Conservation (phyloP, 2,113 vertebrate species). For the Alligator mississippiensis region DNA sequence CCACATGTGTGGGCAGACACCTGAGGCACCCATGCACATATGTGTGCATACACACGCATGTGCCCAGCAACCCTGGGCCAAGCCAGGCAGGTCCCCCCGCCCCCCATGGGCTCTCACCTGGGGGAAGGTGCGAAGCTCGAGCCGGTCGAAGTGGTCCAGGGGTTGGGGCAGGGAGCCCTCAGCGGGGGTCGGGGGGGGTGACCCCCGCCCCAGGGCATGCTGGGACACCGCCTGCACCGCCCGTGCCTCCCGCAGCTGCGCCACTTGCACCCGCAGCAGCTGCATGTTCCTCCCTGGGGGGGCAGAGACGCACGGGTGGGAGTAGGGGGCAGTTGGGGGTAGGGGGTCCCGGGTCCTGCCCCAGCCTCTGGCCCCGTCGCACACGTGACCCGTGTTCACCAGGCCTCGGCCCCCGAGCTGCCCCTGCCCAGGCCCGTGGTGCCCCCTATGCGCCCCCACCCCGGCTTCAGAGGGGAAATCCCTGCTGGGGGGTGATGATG, state of each 20-base stretch:
- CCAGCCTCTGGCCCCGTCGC: no score
- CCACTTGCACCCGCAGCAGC: constrained; percentile 64
- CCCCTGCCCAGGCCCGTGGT: neutral
- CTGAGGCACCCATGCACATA: no score
- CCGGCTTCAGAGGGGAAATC: no score
- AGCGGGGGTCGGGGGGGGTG: neutral
- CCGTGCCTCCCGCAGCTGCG: no score
- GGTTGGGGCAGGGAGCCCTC: constrained; percentile 74
- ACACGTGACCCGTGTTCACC: neutral
- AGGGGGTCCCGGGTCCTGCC: neutral
- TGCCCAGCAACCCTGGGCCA: no score
- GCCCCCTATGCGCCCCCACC: neutral
- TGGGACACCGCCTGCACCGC: no score
- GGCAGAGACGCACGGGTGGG: neutral
- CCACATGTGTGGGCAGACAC: no score
- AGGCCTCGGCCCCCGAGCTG: neutral
- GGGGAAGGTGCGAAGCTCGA: constrained; percentile 65
- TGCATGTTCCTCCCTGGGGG: constrained; percentile 69
- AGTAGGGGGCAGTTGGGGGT: neutral
- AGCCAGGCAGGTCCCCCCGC: no score
- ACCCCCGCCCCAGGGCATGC: neutral
- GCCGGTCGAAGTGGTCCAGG: constrained; percentile 83
- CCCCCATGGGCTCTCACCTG: constrained; percentile 76
- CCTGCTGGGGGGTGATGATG: no score
- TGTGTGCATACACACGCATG: no score